Conservation (phyloP, 2,888 invertebrate genomes). For the Blastobasis adustella region DNA sequence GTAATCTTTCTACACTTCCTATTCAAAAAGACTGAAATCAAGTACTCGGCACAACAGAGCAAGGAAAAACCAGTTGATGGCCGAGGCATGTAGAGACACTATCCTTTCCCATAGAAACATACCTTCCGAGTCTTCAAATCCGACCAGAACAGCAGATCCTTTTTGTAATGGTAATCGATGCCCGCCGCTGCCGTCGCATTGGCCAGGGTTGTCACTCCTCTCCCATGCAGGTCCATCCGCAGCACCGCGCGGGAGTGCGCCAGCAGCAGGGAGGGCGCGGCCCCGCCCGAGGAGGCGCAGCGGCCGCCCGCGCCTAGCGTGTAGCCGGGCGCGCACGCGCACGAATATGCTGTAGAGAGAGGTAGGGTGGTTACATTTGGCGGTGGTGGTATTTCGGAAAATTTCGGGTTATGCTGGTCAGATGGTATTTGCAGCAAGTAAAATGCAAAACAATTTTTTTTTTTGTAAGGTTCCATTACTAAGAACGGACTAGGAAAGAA, state of each 20-base stretch:
- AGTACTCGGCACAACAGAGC: no score
- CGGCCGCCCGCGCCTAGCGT: conserved; percentile 74
- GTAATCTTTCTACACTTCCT: no score
- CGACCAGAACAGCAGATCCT: conserved; percentile 90
- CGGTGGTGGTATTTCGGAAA: no score
- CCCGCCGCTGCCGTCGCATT: conserved; percentile 91
- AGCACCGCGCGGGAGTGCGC: conserved; percentile 83
- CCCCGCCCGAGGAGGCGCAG: conserved; percentile 68
- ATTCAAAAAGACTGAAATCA: no score
- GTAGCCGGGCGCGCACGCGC: conserved; percentile 89
- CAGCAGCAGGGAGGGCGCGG: conserved; percentile 77
- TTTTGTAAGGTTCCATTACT: no score
- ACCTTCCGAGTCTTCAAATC: conserved; percentile 91
- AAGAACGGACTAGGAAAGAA: no score
- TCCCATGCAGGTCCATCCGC: conserved; percentile 80
- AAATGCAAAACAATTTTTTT: no score
- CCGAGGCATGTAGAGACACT: no score
- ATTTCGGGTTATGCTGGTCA: no score
- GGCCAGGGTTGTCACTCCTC: conserved; percentile 77
- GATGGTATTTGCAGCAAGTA: no score
- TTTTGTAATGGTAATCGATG: conserved; percentile 86
- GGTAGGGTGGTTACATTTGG: no score
- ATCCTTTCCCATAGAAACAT: neutral
- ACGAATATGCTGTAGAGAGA: conserved; percentile 77
- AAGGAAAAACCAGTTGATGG: no score